These are phyloP conservation scores for Galaxias olidus DNA, from an alignment of 2,797 vertebrate species.

Conservation along the genomic window DNA sequence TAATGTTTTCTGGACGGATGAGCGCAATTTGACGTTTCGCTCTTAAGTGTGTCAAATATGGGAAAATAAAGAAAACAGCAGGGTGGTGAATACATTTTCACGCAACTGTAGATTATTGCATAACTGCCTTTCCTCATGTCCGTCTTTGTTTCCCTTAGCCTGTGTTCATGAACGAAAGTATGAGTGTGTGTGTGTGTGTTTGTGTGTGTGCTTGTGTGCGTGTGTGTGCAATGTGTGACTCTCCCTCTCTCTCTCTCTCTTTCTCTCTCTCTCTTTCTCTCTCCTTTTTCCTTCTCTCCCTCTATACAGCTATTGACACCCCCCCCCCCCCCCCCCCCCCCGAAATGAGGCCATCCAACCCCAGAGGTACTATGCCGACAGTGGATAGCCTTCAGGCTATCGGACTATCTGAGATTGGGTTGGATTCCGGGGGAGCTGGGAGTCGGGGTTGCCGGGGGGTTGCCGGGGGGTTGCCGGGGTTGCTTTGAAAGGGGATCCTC, in stretches of 20 bases:
- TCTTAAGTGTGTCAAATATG: too few relatives aligned
- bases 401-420: conserved; percentile 65
- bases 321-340: not conserved
- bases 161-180: too few relatives aligned
- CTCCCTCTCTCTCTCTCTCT: not conserved
- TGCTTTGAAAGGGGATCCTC: conserved; percentile 73
- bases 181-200: too few relatives aligned
- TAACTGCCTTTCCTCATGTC: too few relatives aligned
- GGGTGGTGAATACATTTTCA: too few relatives aligned
- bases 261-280: not conserved
- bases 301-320: not conserved
- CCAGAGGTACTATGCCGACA: conserved; percentile 12
- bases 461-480: conserved; percentile 23
- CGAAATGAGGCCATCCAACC: conserved; percentile 14
- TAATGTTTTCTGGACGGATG: too few relatives aligned
- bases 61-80: too few relatives aligned
- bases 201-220: too few relatives aligned
- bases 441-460: conserved; percentile 24
- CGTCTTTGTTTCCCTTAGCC: too few relatives aligned
- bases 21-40: too few relatives aligned
- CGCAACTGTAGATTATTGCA: too few relatives aligned
- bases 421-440: conserved; percentile 64
- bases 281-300: not conserved
- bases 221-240: not conserved
- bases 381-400: conserved; percentile 61